Base-by-base conservation (phyloP, 2,113 vertebrate genomes). In the Rutilus rutilus region DNA sequence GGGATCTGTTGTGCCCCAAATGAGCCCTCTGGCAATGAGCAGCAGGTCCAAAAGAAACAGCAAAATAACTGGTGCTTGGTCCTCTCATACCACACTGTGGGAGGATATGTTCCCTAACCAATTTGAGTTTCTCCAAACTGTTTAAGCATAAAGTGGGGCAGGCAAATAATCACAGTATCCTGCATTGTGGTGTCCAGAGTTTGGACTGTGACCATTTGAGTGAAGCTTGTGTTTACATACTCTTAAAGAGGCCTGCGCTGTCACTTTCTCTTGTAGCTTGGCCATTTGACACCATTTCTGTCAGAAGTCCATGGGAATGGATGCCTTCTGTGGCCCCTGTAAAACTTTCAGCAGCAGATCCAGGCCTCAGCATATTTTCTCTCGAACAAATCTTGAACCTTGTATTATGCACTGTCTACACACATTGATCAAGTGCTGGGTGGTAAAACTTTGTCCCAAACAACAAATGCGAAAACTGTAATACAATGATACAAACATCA, bases 161-260 rank as follows among this genome's bases (percentile, higher is more conserved):
- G 19, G 19, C 2, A 71, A 71, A 79, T 45, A 73, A 10, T 71
- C 36, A 54, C 15, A 57, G 45, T 71, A 11, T 85, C 25, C 33
- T 27, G 10, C 21, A n/a, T 78, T 75, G 82, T 69, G 86, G 64
- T 23, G 23, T 69, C 30, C 52, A 79, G 50, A 87, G 25, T 69
- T 39, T 67, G 45, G n/a, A 42, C 27, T 83, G n/a, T 71, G 74
- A 9, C 30, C 27, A 30, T 42, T 54, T 50, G 47, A 85, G 86
- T 82, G 19, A 62, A 64, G 2, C 78, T 75, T 42, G 78, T 87
- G 83, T 88, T 88, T 62, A 85, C 50, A 78, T n/a, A 57, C 33
- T 42, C 77, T 81, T 57, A 74, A 6, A 82, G 76, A 67, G 65
- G 62, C 52, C 75, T 25, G 19, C 1, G 2, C 25, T 10, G 52